These are phyloP conservation scores for Nipponia nippon DNA, from an alignment of 2,113 vertebrate genomes.

Conservation along the genomic window DNA sequence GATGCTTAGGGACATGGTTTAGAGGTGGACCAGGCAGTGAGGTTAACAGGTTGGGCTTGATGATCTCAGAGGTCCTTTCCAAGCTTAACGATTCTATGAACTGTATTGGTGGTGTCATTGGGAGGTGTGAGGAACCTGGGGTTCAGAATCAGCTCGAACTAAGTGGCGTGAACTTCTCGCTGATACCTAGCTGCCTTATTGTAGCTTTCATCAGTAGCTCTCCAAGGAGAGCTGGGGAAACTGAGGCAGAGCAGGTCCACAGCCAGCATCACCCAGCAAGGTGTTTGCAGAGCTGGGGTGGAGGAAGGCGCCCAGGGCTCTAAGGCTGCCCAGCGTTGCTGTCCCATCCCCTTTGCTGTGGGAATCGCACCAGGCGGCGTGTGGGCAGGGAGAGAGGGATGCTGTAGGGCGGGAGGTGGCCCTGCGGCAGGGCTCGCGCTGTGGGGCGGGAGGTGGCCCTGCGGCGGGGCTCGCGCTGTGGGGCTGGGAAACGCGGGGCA, in stretches of 20 bases:
- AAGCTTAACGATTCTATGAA: too few species aligned
- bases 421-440: accelerated
- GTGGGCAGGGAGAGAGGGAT: not conserved
- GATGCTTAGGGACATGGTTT: too few species aligned
- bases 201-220: not conserved
- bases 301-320: not conserved
- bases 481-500: not conserved
- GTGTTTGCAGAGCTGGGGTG: not conserved
- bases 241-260: not conserved
- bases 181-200: too few species aligned
- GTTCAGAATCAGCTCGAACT: not conserved
- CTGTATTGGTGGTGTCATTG: not conserved
- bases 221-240: not conserved
- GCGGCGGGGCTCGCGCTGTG: accelerated
- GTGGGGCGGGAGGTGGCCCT: not conserved
- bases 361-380: accelerated
- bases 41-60: too few species aligned
- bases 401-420: not conserved
- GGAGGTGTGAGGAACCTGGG: not conserved
- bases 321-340: not conserved
- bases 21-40: too few species aligned
- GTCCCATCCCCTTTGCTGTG: accelerated
- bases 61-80: too few species aligned
- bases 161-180: not conserved
- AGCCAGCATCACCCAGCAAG: not conserved